Evolutionary conservation across 2,888 invertebrate species (phyloP).

Genomic region (Tinea trinotella): DNA sequence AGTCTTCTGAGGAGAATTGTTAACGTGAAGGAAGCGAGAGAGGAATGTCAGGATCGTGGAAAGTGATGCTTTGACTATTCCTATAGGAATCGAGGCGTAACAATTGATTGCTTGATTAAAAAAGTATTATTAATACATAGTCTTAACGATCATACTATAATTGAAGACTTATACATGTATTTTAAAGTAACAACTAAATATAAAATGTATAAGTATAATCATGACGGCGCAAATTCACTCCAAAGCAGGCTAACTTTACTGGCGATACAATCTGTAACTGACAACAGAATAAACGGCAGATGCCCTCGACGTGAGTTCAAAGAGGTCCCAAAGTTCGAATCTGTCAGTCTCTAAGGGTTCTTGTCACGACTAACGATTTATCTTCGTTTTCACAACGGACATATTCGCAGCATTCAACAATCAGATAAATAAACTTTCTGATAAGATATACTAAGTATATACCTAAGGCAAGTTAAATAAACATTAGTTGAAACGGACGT

Average conservation of each 20-base stretch:
- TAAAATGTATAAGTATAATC: constrained; percentile 15
- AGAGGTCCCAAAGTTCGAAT: constrained; percentile 18
- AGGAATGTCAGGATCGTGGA: too few species aligned
- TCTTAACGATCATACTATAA: too few species aligned
- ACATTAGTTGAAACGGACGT: neutral
- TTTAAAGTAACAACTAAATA: constrained; percentile 2
- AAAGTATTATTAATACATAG: too few species aligned
- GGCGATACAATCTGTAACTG: constrained; percentile 13
- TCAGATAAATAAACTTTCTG: constrained; percentile 12
- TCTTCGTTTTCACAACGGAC: constrained; percentile 25
- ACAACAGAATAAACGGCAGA: constrained; percentile 18
- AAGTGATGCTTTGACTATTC: too few species aligned
- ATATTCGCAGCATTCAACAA: constrained; percentile 8
- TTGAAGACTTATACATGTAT: neutral
- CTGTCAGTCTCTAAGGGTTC: constrained; percentile 25
- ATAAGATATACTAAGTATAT: neutral
- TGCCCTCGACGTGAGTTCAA: constrained; percentile 18
- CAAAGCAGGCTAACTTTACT: constrained; percentile 20
- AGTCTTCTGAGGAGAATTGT: too few species aligned
- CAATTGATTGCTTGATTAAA: too few species aligned
- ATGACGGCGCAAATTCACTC: constrained; percentile 22
- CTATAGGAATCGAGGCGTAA: too few species aligned
- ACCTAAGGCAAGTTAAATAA: too few species aligned
- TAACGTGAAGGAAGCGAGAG: too few species aligned
- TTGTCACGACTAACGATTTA: constrained; percentile 28